Evolutionary conservation across 2,113 vertebrate species (phyloP).

Genomic region (Saiga tatarica): DNA sequence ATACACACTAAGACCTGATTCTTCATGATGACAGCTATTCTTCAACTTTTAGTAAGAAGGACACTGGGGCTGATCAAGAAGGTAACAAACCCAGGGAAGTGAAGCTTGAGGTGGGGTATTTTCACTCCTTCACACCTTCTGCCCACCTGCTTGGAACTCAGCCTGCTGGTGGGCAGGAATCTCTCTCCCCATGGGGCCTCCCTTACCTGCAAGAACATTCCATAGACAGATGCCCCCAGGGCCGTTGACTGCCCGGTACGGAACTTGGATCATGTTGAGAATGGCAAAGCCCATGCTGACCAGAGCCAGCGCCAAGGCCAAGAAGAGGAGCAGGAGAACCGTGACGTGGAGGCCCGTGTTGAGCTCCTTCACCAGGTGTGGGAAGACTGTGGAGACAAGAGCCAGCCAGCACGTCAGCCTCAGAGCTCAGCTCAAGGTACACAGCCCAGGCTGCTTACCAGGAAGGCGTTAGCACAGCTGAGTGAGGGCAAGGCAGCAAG

Average conservation of each 20-base stretch:
- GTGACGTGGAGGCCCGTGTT: constrained; percentile 90
- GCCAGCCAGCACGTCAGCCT: neutral
- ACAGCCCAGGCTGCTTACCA: neutral
- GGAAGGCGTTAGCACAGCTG: accelerated
- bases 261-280: constrained; percentile 93
- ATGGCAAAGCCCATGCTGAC: constrained; percentile 94
- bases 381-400: constrained; percentile 89
- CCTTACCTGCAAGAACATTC: constrained; percentile 92
- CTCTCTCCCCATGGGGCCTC: neutral
- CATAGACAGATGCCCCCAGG: constrained; percentile 95
- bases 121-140: neutral
- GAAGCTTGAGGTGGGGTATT: neutral
- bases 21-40: neutral
- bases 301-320: constrained; percentile 89
- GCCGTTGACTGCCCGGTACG: constrained; percentile 94
- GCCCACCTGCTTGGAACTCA: neutral
- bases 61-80: neutral
- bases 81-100: neutral
- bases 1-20: accelerated
- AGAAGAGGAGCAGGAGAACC: constrained; percentile 91
- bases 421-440: neutral
- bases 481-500: neutral
- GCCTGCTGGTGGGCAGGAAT: accelerated
- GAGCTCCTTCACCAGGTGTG: constrained; percentile 90
- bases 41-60: neutral